A percentile compares a stretch with the other conserved stretches of the same genome.
Evolutionary conservation across 2,113 vertebrate genomes (phyloP).

Genomic region (Ageneiosus marmoratus): DNA sequence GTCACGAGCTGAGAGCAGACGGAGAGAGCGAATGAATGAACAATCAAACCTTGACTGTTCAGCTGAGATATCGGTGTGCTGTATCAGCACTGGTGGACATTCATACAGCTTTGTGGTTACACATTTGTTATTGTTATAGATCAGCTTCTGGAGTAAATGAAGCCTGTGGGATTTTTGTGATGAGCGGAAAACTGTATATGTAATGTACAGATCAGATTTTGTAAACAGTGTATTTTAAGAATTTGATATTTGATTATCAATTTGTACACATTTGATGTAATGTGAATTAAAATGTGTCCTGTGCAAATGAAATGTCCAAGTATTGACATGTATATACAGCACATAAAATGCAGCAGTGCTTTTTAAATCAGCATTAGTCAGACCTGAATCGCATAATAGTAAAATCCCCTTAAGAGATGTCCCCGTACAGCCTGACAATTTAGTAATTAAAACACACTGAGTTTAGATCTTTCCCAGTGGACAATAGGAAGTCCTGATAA

Average conservation of each 20-base stretch:
- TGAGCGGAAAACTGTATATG: background rate
- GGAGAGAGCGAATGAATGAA: conserved; percentile 7
- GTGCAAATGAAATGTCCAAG: background rate
- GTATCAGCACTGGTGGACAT: conserved; percentile 14
- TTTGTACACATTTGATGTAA: background rate
- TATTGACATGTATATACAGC: no score
- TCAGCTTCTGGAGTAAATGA: no score
- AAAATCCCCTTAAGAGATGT: background rate
- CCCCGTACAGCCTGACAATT: background rate
- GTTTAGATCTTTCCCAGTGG: background rate
- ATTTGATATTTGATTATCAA: background rate
- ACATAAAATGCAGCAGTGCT: no score
- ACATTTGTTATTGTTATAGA: background rate
- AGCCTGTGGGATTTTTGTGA: no score
- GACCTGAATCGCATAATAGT: background rate
- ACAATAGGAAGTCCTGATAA: background rate
- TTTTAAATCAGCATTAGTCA: background rate
- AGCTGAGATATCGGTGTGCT: background rate
- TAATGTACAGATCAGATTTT: background rate
- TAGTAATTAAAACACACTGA: background rate
- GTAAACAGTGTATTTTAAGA: no score
- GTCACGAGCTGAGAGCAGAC: background rate
- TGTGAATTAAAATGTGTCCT: no score
- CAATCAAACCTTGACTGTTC: background rate
- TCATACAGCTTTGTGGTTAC: background rate